These are phyloP conservation scores for Drosophila hydei DNA, from an alignment of 1,140 invertebrate genomes.

Conservation along the genomic window DNA sequence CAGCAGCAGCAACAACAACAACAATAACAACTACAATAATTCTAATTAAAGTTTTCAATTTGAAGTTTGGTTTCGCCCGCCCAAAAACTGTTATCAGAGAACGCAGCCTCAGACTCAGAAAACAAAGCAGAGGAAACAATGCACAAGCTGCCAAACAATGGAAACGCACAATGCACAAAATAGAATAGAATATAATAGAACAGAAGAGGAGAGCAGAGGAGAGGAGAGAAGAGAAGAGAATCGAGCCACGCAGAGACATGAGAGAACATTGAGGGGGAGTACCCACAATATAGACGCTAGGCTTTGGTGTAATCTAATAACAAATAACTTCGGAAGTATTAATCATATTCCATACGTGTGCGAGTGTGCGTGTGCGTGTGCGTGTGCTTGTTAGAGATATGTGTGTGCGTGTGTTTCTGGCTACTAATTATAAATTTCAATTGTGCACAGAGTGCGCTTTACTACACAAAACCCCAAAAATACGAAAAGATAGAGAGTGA, in stretches of 20 bases:
- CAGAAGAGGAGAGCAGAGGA: background rate
- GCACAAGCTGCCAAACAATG: constrained; percentile 65
- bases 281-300: constrained; percentile 9
- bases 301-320: constrained; percentile 75
- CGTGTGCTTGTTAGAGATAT: constrained; percentile 1
- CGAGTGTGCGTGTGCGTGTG: constrained; percentile 18
- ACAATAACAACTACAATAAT: constrained; percentile 71
- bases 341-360: constrained; percentile 67
- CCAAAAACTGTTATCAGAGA: constrained; percentile 64
- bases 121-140: constrained; percentile 70
- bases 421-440: constrained; percentile 82
- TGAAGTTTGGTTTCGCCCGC: constrained; percentile 64
- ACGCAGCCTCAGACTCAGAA: constrained; percentile 49
- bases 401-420: constrained; percentile 34
- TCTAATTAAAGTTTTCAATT: constrained; percentile 82
- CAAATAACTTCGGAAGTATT: constrained; percentile 81
- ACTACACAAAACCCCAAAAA: constrained; percentile 45
- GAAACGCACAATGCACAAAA: constrained; percentile 51
- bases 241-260: background rate
- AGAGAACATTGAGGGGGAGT: background rate
- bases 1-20: constrained; percentile 25
- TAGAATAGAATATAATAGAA: constrained; percentile 3
- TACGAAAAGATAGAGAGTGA: background rate
- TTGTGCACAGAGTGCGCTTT: constrained; percentile 72
- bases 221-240: background rate